Percentiles rank a stretch among this genome's conserved stretches.
Conservation (phyloP, 2,888 invertebrate genomes). For the Amphipyra tragopoginis region DNA sequence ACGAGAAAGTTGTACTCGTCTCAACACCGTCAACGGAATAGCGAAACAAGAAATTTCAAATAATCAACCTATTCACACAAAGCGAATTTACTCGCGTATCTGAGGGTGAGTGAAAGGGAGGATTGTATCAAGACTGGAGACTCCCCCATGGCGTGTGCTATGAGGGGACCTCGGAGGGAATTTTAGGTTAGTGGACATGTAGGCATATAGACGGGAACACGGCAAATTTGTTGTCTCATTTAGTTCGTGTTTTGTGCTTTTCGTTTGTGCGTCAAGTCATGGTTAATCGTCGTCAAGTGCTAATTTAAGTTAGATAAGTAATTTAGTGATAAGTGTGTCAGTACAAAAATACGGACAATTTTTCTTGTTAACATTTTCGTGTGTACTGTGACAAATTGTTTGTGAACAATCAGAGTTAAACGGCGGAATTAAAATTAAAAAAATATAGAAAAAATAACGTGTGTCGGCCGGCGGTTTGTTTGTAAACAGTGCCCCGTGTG, state of each 20-base stretch:
- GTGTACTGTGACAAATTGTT: conserved; percentile 60
- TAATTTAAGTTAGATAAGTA: conserved; percentile 68
- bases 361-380: conserved; percentile 48
- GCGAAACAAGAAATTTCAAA: conserved; percentile 83
- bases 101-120: conserved; percentile 88
- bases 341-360: conserved; percentile 38
- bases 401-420: conserved; percentile 59
- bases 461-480: conserved; percentile 79
- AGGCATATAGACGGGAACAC: conserved; percentile 90
- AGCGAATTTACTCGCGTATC: conserved; percentile 86
- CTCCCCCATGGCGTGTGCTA: conserved; percentile 85
- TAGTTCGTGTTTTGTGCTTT: conserved; percentile 90
- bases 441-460: conserved; percentile 63
- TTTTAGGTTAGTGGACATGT: conserved; percentile 91
- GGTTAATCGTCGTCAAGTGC: conserved; percentile 85
- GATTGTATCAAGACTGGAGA: conserved; percentile 84
- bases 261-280: conserved; percentile 89
- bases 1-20: conserved; percentile 47
- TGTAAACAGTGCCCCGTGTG: conserved; percentile 87
- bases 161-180: conserved; percentile 85
- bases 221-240: conserved; percentile 90
- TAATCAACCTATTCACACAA: conserved; percentile 86
- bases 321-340: conserved; percentile 61
- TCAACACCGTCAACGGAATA: conserved; percentile 63
- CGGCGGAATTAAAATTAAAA: conserved; percentile 53